These are phyloP conservation scores for Pitangus sulphuratus DNA, from an alignment of 2,797 vertebrate species.

Conservation along the genomic window DNA sequence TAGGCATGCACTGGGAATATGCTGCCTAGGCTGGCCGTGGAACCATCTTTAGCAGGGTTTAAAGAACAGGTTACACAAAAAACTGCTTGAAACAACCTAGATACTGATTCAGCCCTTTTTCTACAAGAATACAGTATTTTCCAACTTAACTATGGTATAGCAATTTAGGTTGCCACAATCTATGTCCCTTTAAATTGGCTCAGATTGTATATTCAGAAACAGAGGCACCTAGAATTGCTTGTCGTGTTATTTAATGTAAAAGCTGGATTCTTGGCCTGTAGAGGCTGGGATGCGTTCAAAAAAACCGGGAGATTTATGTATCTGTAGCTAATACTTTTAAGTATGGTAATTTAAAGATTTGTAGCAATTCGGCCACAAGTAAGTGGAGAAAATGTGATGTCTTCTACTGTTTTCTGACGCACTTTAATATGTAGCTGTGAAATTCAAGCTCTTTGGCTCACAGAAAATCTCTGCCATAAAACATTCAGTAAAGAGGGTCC, in stretches of 20 bases:
- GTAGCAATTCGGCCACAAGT: constrained; percentile 5
- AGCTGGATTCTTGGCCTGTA: background rate
- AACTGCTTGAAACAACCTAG: background rate
- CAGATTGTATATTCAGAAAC: background rate
- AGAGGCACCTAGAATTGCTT: constrained; percentile 3
- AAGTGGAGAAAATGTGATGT: constrained; percentile 22
- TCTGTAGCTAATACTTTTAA: constrained; percentile 62
- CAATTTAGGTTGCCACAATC: background rate
- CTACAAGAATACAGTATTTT: background rate
- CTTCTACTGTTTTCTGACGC: constrained; percentile 27
- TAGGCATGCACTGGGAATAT: constrained; percentile 37
- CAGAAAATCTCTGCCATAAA: constrained; percentile 14
- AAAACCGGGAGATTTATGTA: constrained; percentile 23
- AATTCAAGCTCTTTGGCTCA: constrained; percentile 5
- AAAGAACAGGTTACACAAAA: background rate
- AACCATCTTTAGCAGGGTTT: background rate
- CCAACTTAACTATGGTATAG: background rate
- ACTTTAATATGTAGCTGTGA: constrained; percentile 15
- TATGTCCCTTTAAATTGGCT: constrained; percentile 2
- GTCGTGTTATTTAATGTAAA: constrained; percentile 10
- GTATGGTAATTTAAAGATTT: constrained; percentile 42
- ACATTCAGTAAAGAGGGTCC: background rate
- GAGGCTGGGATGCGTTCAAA: background rate
- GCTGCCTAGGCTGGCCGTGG: background rate
- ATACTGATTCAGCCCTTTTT: background rate